Evolutionary conservation across 30 jellyfish, hydroid and myxozoan genomes (phyloP), one percentile per base, ranked within the genome.

Genomic region (Calvadosia cruxmelitensis): DNA sequence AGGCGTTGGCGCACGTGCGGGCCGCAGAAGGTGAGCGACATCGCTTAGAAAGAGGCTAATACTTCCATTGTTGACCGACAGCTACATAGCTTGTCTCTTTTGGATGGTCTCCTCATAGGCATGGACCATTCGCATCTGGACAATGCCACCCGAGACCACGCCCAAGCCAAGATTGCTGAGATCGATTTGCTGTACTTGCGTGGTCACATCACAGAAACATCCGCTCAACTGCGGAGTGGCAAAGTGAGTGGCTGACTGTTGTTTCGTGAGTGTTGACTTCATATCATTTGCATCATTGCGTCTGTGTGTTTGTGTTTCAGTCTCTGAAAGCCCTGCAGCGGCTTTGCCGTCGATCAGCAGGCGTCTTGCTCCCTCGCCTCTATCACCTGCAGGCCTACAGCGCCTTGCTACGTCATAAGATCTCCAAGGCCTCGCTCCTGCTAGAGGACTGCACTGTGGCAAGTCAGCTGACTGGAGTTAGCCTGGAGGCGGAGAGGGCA

Each of bases 401-500:
- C 36, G 94, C 94, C 1, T 68, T 63, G 34, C 68, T 85, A 25
- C 50, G 82, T n/a, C 74, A 78, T 30, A 85, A 78, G 65, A 31
- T 69, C 15, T 64, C 84, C 1, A 62, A 82, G 62, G 91, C 96
- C 16, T 76, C 64, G 53, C 77, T 79, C 20, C 80, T 78, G 30
- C 69, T 85, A 27, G 96, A 85, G 48, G 93, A 85, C 65, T 72
- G 96, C 64, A 78, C 68, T 29, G 89, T 85, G 1, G 94, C 84
- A 3, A 74, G 96, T 69, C 67, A 81, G 33, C 64, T 76, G 53
- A 63, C 49, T 25, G 96, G 69, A 52, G 84, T 82, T 7, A 61
- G 34, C 69, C 73, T 78, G 63, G 96, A 85, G 33, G 71, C 33
- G 31, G 96, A 79, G 72, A 74, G 94, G 94, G 87, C 75, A 1